Base-by-base conservation (phyloP, 2,888 invertebrate species). In the Apamea epomidion region DNA sequence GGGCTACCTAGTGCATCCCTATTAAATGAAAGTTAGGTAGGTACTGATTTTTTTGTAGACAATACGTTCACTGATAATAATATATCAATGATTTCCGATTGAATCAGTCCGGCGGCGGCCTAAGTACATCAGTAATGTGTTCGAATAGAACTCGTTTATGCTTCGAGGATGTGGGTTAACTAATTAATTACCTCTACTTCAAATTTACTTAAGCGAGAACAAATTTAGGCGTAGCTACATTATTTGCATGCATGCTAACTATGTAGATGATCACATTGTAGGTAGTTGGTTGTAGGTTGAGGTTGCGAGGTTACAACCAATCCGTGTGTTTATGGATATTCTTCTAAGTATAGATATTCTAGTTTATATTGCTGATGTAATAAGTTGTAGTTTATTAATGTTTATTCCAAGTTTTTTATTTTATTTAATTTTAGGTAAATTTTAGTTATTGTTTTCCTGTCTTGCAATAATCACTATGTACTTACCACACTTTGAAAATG, bases 121-220 rank as follows among this genome's bases (percentile, higher is more conserved):
- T 68, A 45, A 29, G 60, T 62, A 73, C 48, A 48, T 64, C n/a
- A 16, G 37, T 71, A 62, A 81, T 60, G 72, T 70, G 29, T 73
- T 65, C 21, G 29, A 62, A 1, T 70, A 70, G 42, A 87, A 85
- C 75, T 70, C 74, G 84, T 87, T 84, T 70, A 42, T 75, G 7
- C 69, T 62, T 65, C 37, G 68, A 79, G 79, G 80, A 88, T 83
- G 74, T 84, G 25, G 68, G 67, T 79, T 81, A 74, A 80, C 70
- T 84, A 85, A 85, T 89, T 88, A 76, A 12, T 89, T 88, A 76
- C 8, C 37, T 77, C 48, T 71, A 82, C 64, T 76, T 77, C 77
- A 86, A 92, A 87, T 84, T 80, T 77, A 74, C 88, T 81, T 81
- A 78, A 81, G 75, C 74, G 32, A 75, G 76, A 81, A 74, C 83